phyloP scores from a whole-genome alignment of 2,888 invertebrate species.

The Junonia oenone region DNA sequence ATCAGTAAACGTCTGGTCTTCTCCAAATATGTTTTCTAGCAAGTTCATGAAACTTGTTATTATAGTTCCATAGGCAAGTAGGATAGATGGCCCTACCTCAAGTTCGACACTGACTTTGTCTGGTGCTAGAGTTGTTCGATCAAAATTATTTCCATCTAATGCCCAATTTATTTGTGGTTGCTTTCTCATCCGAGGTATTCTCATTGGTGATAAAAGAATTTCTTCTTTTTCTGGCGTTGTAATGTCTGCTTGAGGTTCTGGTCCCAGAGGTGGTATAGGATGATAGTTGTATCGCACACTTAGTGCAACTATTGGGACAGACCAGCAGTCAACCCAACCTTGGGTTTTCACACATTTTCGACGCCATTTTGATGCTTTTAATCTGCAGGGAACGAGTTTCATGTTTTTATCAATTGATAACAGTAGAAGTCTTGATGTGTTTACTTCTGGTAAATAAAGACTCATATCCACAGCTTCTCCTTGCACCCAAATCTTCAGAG shows the following conservation, averaged over 20 bases:
- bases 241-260: conserved; percentile 93
- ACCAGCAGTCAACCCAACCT: conserved; percentile 98
- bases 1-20: conserved; percentile 95
- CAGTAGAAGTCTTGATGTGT: conserved; percentile 90
- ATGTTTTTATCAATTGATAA: conserved; percentile 92
- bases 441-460: conserved; percentile 94
- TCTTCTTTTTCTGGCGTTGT: conserved; percentile 97
- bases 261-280: conserved; percentile 93
- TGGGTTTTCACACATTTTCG: conserved; percentile 84
- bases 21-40: conserved; percentile 98
- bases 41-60: conserved; percentile 93
- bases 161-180: conserved; percentile 85
- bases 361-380: conserved; percentile 85
- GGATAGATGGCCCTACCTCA: conserved; percentile 95
- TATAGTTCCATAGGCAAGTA: conserved; percentile 94
- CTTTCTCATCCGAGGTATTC: conserved; percentile 89
- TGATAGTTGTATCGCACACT: conserved; percentile 95
- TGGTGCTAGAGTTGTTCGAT: conserved; percentile 90
- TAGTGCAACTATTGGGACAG: conserved; percentile 94
- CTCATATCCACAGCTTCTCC: conserved; percentile 96
- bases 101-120: conserved; percentile 95
- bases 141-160: conserved; percentile 87
- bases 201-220: conserved; percentile 92
- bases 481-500: conserved; percentile 95
- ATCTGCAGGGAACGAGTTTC: conserved; percentile 85